These are phyloP conservation scores for Paracentrotus lividus DNA, from an alignment of 53 echinoderm and acorn worm genomes.

Conservation along the genomic window DNA sequence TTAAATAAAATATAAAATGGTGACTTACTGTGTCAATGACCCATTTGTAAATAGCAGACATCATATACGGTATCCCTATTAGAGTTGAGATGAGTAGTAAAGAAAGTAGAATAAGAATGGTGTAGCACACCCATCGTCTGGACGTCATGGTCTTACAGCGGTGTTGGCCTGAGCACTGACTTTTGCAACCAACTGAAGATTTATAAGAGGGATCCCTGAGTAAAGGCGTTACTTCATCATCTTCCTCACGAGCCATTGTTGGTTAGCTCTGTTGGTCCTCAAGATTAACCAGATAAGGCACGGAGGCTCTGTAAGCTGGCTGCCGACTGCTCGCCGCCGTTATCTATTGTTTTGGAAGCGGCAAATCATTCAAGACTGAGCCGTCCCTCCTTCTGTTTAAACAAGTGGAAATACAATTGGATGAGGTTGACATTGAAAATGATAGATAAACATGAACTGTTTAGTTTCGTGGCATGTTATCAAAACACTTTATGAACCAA, in stretches of 20 bases:
- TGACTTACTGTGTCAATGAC: slow-evolving; percentile 59
- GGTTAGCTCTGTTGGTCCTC: not conserved
- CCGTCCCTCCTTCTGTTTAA: not conserved
- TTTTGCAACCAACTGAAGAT: not conserved
- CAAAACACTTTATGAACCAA: no score
- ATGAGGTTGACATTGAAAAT: no score
- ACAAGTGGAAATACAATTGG: not conserved
- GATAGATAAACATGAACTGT: no score
- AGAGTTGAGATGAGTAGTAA: not conserved
- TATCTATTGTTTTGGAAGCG: no score
- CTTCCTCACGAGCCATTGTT: not conserved
- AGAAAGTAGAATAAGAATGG: slow-evolving; percentile 23
- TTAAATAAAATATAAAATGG: no score
- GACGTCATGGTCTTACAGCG: slow-evolving; percentile 48
- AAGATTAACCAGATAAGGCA: not conserved
- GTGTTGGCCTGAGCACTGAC: not conserved
- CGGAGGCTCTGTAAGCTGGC: not conserved
- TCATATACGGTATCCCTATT: slow-evolving; percentile 3
- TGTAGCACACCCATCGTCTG: slow-evolving; percentile 39
- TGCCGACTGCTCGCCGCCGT: not conserved
- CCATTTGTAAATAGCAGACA: slow-evolving; percentile 53
- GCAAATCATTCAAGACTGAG: not conserved
- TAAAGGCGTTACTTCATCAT: slow-evolving; percentile 12
- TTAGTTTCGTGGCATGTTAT: no score
- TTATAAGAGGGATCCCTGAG: not conserved